phyloP scores from a whole-genome alignment of 2,888 invertebrate species.

The Drosophila pseudotalamancana region DNA sequence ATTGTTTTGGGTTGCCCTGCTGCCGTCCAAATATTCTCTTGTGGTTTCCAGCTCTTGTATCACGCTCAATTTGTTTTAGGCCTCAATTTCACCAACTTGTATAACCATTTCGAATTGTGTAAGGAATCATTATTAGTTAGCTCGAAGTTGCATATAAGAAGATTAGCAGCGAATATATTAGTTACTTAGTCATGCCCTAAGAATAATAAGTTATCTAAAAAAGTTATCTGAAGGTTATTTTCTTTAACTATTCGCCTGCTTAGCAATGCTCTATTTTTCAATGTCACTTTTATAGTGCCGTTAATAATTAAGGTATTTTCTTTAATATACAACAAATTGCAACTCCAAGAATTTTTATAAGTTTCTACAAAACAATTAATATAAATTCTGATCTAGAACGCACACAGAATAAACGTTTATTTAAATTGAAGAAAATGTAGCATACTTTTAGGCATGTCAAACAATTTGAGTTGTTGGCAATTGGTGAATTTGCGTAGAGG shows the following conservation, averaged over 20 bases:
- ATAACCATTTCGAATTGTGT: constrained; percentile 46
- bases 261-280: not conserved
- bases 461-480: not conserved
- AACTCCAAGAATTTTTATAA: not conserved
- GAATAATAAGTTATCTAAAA: not conserved
- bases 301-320: too few relatives aligned
- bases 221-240: too few relatives aligned
- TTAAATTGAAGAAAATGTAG: not conserved
- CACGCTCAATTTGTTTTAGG: constrained; percentile 19
- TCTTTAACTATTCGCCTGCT: too few relatives aligned
- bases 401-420: not conserved
- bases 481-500: too few relatives aligned
- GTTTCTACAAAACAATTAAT: not conserved
- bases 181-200: not conserved
- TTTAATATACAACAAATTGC: too few relatives aligned
- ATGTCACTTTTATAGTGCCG: too few relatives aligned
- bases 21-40: constrained; percentile 45
- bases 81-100: constrained; percentile 50
- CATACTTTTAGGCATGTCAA: constrained; percentile 28
- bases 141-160: not conserved
- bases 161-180: not conserved
- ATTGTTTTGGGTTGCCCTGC: constrained; percentile 38
- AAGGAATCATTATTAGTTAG: constrained; percentile 22
- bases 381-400: not conserved
- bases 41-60: constrained; percentile 17